Percentiles rank a stretch among this genome's conserved stretches.
Evolutionary conservation across 53 echinoderm and acorn worm genomes (phyloP).

Genomic region (Echinarachnius parma): DNA sequence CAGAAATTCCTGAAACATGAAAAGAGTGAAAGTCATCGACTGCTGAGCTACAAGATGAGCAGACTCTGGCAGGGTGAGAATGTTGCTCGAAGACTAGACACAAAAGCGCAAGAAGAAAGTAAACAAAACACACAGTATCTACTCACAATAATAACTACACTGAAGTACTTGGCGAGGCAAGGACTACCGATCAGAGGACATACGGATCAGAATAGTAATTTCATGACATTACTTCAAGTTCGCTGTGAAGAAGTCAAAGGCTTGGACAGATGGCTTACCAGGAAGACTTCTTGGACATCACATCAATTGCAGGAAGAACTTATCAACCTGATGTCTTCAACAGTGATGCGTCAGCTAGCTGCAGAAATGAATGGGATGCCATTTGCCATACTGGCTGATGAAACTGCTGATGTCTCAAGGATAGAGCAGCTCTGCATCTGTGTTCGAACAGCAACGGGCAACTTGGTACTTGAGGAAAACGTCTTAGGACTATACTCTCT

Average conservation of each 20-base stretch:
- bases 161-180: neutral
- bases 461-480: slow-evolving; percentile 1
- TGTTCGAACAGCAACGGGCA: neutral
- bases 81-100: slow-evolving; percentile 14
- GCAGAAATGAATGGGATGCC: neutral
- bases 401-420: neutral
- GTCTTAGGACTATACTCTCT: too few relatives aligned
- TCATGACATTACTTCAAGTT: neutral
- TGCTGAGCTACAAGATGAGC: slow-evolving; percentile 19
- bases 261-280: neutral
- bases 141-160: neutral
- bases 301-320: neutral
- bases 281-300: neutral
- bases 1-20: slow-evolving; percentile 13
- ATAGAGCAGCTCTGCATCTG: too few relatives aligned
- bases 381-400: neutral
- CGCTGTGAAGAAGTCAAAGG: neutral
- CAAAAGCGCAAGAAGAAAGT: slow-evolving; percentile 1
- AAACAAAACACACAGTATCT: slow-evolving; percentile 4
- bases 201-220: neutral
- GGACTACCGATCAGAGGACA: neutral
- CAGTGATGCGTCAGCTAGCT: slow-evolving; percentile 1
- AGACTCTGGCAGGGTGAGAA: slow-evolving; percentile 14
- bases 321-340: neutral
- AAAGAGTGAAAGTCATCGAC: slow-evolving; percentile 11